phyloP scores from a whole-genome alignment of 2,888 invertebrate species.

The Nowickia ferox region DNA sequence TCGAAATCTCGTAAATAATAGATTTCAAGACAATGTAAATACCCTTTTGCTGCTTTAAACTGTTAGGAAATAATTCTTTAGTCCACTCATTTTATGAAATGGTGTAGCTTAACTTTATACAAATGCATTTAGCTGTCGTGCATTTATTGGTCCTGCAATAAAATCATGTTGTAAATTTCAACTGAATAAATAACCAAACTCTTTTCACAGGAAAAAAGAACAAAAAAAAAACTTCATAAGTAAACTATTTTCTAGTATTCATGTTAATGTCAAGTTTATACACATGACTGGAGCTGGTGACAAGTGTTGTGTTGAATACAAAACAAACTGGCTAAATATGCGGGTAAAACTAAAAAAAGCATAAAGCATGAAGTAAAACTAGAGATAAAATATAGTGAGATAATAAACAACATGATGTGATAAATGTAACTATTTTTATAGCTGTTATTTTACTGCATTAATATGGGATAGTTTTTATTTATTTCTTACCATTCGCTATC shows the following conservation, averaged over 20 bases:
- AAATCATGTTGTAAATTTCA: conserved; percentile 42
- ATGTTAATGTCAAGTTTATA: conserved; percentile 57
- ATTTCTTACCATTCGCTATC: conserved; percentile 31
- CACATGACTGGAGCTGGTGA: conserved; percentile 59
- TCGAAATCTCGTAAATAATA: too few species aligned
- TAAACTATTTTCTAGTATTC: conserved; percentile 29
- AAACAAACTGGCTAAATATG: conserved; percentile 30
- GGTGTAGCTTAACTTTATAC: conserved; percentile 20
- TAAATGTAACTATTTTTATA: conserved; percentile 57
- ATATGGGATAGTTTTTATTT: conserved; percentile 50
- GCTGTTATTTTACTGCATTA: conserved; percentile 51
- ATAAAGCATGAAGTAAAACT: conserved; percentile 4
- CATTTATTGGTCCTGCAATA: conserved; percentile 30
- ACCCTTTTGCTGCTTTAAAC: too few species aligned
- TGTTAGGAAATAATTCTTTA: neutral
- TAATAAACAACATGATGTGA: conserved; percentile 59
- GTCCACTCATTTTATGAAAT: conserved; percentile 1
- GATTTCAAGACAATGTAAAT: too few species aligned
- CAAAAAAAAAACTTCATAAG: neutral
- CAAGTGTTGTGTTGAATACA: conserved; percentile 60
- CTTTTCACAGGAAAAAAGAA: conserved; percentile 24
- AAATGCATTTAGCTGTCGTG: conserved; percentile 13
- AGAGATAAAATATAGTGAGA: conserved; percentile 60
- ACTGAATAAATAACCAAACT: conserved; percentile 51
- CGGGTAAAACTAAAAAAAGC: neutral